A percentile compares a stretch with the other conserved stretches of the same genome.
phyloP scores from a whole-genome alignment of 1,140 invertebrate genomes.

The Zaprionus vittiger region DNA sequence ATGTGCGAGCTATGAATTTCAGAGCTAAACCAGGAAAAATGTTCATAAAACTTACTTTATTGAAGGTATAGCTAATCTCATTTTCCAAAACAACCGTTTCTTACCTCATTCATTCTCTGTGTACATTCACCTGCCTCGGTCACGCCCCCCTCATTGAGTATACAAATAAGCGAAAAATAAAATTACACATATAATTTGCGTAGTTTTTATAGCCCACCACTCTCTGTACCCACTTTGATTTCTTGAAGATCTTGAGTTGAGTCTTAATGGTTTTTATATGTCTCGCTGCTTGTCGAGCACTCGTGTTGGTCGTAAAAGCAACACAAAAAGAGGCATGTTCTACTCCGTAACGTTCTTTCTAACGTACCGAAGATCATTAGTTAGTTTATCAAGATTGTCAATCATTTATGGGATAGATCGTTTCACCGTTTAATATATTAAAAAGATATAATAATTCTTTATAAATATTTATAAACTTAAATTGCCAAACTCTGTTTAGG shows the following conservation, averaged over 20 bases:
- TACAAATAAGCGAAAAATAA: not conserved
- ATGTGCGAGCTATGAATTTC: not conserved
- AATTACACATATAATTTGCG: not conserved
- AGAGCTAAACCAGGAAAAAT: not conserved
- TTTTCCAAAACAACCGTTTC: too few relatives aligned
- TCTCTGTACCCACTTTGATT: not conserved
- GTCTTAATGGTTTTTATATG: constrained; percentile 67
- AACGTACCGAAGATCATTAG: not conserved
- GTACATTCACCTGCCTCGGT: not conserved
- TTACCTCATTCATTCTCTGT: not conserved
- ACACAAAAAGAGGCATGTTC: constrained; percentile 37
- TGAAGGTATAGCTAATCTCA: too few relatives aligned
- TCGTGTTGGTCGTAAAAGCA: constrained; percentile 48
- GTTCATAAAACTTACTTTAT: too few relatives aligned
- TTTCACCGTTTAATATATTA: constrained; percentile 31
- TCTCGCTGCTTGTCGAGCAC: constrained; percentile 34
- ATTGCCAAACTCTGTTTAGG: constrained; percentile 9
- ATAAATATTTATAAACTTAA: constrained; percentile 51
- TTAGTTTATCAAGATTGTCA: constrained; percentile 22
- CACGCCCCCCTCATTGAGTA: constrained; percentile 6
- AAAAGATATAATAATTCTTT: constrained; percentile 3
- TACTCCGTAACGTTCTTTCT: not conserved
- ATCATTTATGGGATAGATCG: constrained; percentile 25
- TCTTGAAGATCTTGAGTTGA: not conserved
- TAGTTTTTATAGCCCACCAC: not conserved